Conservation (phyloP, 1,140 invertebrate genomes). For the Drosophila nannoptera region DNA sequence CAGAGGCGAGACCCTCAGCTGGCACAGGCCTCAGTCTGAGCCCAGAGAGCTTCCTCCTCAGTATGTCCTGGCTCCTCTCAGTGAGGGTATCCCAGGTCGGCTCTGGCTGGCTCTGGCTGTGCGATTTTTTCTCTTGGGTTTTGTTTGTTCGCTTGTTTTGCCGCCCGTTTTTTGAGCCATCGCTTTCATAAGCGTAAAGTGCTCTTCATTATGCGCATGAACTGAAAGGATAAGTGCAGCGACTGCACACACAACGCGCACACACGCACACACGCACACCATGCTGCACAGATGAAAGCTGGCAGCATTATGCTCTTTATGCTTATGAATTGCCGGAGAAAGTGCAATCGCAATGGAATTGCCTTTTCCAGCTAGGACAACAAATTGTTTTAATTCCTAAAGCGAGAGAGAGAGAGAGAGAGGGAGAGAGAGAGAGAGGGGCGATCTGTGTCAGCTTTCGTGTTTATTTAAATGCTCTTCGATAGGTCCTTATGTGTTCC, state of each 20-base stretch:
- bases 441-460: too few relatives aligned
- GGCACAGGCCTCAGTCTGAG: too few relatives aligned
- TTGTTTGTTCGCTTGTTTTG: slow-evolving; percentile 55
- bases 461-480: too few relatives aligned
- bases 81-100: not conserved
- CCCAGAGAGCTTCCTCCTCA: too few relatives aligned
- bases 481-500: not conserved
- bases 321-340: slow-evolving; percentile 46
- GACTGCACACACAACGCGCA: slow-evolving; percentile 31
- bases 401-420: slow-evolving; percentile 10
- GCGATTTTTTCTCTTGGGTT: not conserved
- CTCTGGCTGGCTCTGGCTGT: not conserved
- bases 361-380: slow-evolving; percentile 34
- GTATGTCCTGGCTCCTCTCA: not conserved
- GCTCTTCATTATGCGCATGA: slow-evolving; percentile 78
- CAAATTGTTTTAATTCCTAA: slow-evolving; percentile 27
- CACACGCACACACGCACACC: slow-evolving; percentile 23
- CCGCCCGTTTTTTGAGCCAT: slow-evolving; percentile 65
- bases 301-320: slow-evolving; percentile 49
- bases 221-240: slow-evolving; percentile 72
- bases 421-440: too few relatives aligned
- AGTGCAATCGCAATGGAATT: slow-evolving; percentile 49
- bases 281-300: slow-evolving; percentile 26
- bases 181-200: slow-evolving; percentile 77
- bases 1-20: not conserved